Conservation (phyloP, 2,113 vertebrate species). For the Amphilophus citrinellus region DNA sequence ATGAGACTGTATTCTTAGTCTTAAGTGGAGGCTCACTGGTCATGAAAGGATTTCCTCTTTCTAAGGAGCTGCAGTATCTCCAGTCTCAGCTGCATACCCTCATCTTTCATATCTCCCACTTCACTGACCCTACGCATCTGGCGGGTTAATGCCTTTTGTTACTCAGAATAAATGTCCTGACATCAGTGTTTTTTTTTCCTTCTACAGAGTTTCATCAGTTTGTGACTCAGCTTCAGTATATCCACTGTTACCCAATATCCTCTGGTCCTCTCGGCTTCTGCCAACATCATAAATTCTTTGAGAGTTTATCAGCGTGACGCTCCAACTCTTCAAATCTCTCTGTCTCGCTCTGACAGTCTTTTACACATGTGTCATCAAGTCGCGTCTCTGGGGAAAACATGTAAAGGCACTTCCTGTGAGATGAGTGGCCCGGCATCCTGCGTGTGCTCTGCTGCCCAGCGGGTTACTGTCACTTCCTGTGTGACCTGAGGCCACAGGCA, state of each 20-base stretch:
- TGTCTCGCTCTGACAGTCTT: slow-evolving; percentile 25
- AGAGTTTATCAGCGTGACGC: slow-evolving; percentile 54
- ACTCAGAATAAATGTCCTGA: slow-evolving; percentile 9
- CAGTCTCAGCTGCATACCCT: slow-evolving; percentile 24
- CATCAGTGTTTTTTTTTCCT: slow-evolving; percentile 1
- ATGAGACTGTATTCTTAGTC: slow-evolving; percentile 31
- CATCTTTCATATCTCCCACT: slow-evolving; percentile 46
- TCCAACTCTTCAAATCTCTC: slow-evolving; percentile 25
- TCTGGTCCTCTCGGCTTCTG: slow-evolving; percentile 1
- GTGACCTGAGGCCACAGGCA: slow-evolving; percentile 15
- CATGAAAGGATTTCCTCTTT: slow-evolving; percentile 61
- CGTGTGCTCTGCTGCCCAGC: slow-evolving; percentile 36
- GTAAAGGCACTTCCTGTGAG: slow-evolving; percentile 66
- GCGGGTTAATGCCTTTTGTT: slow-evolving; percentile 28
- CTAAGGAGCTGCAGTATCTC: slow-evolving; percentile 16
- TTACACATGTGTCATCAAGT: slow-evolving; percentile 51
- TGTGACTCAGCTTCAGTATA: slow-evolving; percentile 43
- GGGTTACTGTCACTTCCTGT: slow-evolving; percentile 56
- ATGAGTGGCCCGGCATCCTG: slow-evolving; percentile 58
- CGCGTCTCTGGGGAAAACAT: slow-evolving; percentile 52
- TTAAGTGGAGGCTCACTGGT: slow-evolving; percentile 26
- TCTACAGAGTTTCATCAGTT: slow-evolving; percentile 34
- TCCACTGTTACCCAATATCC: slow-evolving; percentile 55
- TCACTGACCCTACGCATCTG: slow-evolving; percentile 50
- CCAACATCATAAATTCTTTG: slow-evolving; percentile 65